Conservation (phyloP, 2,113 vertebrate genomes). For the Seriola dumerili region DNA sequence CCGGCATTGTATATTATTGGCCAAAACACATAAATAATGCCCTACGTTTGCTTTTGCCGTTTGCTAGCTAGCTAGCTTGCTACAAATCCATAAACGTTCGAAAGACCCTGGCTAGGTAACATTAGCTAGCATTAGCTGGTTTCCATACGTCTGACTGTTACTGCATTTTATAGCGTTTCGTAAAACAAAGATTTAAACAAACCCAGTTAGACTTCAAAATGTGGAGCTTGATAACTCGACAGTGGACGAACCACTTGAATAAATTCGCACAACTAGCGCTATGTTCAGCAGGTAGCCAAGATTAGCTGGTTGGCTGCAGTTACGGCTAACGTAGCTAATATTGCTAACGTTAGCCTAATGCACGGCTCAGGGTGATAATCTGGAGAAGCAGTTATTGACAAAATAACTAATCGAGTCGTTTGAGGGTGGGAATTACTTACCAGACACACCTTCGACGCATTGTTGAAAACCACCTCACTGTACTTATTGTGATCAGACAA, state of each 20-base stretch:
- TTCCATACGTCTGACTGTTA: background rate
- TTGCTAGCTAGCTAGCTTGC: slow-evolving; percentile 20
- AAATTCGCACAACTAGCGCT: background rate
- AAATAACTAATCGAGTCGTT: slow-evolving; percentile 31
- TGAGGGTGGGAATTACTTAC: slow-evolving; percentile 60
- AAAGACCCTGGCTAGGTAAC: slow-evolving; percentile 8
- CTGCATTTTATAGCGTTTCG: background rate
- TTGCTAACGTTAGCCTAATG: slow-evolving; percentile 54
- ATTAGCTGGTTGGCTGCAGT: slow-evolving; percentile 59
- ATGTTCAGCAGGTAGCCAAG: background rate
- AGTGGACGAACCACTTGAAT: background rate
- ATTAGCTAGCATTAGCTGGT: slow-evolving; percentile 54
- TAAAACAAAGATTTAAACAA: background rate
- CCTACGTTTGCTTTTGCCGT: background rate
- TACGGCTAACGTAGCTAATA: slow-evolving; percentile 47
- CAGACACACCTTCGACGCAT: slow-evolving; percentile 77
- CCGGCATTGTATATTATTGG: accelerated
- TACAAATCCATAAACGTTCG: slow-evolving; percentile 21
- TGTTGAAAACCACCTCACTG: slow-evolving; percentile 39
- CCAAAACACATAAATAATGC: background rate
- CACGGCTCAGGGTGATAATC: slow-evolving; percentile 25
- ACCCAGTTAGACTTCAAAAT: background rate
- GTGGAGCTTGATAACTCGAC: background rate
- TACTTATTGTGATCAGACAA: background rate
- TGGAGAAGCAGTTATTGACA: slow-evolving; percentile 32